Conservation (phyloP, 1,140 invertebrate species). For the Samia ricini region DNA sequence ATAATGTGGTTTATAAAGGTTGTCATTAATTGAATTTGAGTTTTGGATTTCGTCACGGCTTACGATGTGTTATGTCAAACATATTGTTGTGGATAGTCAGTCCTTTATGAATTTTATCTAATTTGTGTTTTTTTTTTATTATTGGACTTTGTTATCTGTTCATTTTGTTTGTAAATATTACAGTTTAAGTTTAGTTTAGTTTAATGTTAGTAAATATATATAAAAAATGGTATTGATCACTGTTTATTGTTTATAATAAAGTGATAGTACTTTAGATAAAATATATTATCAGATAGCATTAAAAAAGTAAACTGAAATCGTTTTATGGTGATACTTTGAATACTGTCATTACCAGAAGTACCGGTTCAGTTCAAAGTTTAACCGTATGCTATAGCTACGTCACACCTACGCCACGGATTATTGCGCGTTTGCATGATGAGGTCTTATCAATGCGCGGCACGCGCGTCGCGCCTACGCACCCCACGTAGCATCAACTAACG, state of each 20-base stretch:
- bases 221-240: too few species aligned
- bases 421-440: background rate
- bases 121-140: background rate
- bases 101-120: background rate
- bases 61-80: background rate
- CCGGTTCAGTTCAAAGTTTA: slow-evolving; percentile 24
- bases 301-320: too few species aligned
- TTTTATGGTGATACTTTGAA: background rate
- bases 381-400: slow-evolving; percentile 39
- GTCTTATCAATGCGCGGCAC: slow-evolving; percentile 42
- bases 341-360: background rate
- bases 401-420: slow-evolving; percentile 34
- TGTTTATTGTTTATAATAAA: too few species aligned
- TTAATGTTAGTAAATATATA: too few species aligned
- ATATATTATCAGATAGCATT: background rate
- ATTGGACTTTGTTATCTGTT: background rate
- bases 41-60: background rate
- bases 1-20: slow-evolving; percentile 32
- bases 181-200: too few species aligned
- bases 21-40: background rate
- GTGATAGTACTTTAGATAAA: too few species aligned
- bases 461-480: slow-evolving; percentile 47
- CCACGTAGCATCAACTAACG: slow-evolving; percentile 19
- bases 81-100: background rate
- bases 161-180: too few species aligned